Percentiles rank a stretch among this genome's conserved stretches.
These are phyloP conservation scores for Euplexia lucipara DNA, from an alignment of 2,888 invertebrate species.

Conservation along the genomic window DNA sequence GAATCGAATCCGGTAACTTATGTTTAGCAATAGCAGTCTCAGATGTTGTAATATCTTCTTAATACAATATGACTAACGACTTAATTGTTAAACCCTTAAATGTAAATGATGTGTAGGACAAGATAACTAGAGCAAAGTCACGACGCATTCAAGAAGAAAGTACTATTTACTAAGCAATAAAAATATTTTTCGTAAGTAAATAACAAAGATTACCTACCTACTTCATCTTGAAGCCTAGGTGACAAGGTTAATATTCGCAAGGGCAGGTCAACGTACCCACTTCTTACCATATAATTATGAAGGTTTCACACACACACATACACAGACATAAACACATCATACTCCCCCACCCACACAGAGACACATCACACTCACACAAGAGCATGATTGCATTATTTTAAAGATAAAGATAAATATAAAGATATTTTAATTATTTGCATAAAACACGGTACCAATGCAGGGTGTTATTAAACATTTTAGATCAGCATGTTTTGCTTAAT, in stretches of 20 bases:
- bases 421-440: too few species aligned
- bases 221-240: background rate
- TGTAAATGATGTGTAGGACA: constrained; percentile 22
- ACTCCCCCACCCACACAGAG: too few species aligned
- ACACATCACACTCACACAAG: too few species aligned
- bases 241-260: background rate
- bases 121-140: constrained; percentile 29
- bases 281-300: background rate
- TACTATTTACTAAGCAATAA: background rate
- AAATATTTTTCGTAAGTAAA: background rate
- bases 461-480: too few species aligned
- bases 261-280: constrained; percentile 1
- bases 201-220: background rate
- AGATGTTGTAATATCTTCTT: background rate
- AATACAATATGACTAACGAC: background rate
- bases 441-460: too few species aligned
- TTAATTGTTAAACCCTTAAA: constrained; percentile 1
- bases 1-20: too few species aligned
- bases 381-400: too few species aligned
- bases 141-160: background rate
- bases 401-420: too few species aligned
- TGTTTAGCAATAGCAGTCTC: too few species aligned
- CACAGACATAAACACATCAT: too few species aligned
- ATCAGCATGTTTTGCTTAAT: too few species aligned
- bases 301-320: too few species aligned